Evolutionary conservation across 2,888 invertebrate species (phyloP).

Genomic region (Callyntrura guangdongensis): DNA sequence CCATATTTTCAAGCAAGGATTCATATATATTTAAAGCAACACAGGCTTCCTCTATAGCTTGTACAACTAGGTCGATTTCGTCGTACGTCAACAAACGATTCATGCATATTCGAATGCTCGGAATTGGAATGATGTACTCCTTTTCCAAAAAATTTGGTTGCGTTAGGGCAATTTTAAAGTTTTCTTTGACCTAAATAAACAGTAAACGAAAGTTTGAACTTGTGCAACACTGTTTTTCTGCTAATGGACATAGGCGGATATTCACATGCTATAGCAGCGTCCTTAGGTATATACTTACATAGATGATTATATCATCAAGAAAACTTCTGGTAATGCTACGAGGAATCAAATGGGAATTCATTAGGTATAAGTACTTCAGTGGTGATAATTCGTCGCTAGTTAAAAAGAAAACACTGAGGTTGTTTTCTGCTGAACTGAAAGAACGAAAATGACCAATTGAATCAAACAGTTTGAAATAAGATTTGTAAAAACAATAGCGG

Average conservation of each 20-base stretch:
- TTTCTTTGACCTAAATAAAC: constrained; percentile 76
- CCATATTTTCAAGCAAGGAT: constrained; percentile 7
- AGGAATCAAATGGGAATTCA: constrained; percentile 51
- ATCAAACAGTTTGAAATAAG: too few species aligned
- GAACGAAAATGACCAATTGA: neutral
- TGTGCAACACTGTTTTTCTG: neutral
- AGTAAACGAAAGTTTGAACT: neutral
- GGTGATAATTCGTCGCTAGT: constrained; percentile 60
- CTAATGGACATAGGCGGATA: neutral
- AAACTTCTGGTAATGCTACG: constrained; percentile 2
- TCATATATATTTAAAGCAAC: constrained; percentile 6
- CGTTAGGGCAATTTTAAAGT: constrained; percentile 89
- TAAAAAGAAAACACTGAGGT: constrained; percentile 36
- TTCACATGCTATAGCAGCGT: neutral
- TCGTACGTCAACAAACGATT: constrained; percentile 89
- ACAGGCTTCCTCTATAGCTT: constrained; percentile 77
- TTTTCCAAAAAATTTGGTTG: constrained; percentile 90
- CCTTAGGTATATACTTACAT: constrained; percentile 29
- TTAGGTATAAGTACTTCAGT: constrained; percentile 52
- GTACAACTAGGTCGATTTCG: constrained; percentile 87
- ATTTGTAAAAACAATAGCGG: neutral
- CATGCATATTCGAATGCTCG: constrained; percentile 91
- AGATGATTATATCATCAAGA: constrained; percentile 45
- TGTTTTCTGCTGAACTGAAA: constrained; percentile 38
- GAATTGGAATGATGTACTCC: constrained; percentile 90